Percentiles rank a stretch among this genome's conserved stretches.
phyloP scores from a whole-genome alignment of 1,140 invertebrate species.

The Drosophila suzukii region DNA sequence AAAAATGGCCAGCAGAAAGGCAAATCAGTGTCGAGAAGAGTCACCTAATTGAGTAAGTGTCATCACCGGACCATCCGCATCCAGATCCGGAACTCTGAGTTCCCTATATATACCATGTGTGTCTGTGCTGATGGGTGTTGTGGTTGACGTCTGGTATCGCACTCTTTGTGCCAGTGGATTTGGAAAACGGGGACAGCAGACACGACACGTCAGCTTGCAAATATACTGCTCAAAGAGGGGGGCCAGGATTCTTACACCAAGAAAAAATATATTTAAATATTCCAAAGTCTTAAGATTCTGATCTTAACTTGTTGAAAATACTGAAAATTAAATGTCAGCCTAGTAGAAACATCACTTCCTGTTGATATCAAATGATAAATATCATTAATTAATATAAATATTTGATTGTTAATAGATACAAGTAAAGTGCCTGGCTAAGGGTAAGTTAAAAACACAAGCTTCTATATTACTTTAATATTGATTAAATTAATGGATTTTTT shows the following conservation, averaged over 20 bases:
- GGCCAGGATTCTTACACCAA: slow-evolving; percentile 4
- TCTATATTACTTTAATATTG: too few relatives aligned
- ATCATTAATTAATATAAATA: too few relatives aligned
- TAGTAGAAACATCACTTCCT: too few relatives aligned
- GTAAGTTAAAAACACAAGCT: too few relatives aligned
- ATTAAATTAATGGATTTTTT: not conserved
- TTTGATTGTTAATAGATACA: too few relatives aligned
- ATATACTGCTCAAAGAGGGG: slow-evolving; percentile 52
- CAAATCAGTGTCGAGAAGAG: slow-evolving; percentile 66
- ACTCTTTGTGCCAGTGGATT: slow-evolving; percentile 41
- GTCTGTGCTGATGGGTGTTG: slow-evolving; percentile 36
- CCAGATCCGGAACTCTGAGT: slow-evolving; percentile 30
- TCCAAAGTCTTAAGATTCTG: too few relatives aligned
- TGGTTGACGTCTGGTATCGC: slow-evolving; percentile 46
- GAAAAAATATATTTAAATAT: not conserved
- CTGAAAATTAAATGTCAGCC: too few relatives aligned
- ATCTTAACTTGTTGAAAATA: too few relatives aligned
- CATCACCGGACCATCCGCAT: slow-evolving; percentile 51
- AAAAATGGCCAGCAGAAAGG: slow-evolving; percentile 55
- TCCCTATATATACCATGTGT: slow-evolving; percentile 17
- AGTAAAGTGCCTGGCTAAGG: too few relatives aligned
- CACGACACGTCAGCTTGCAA: slow-evolving; percentile 74
- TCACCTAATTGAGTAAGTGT: slow-evolving; percentile 80
- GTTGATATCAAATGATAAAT: too few relatives aligned
- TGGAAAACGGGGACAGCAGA: slow-evolving; percentile 59